Base-by-base conservation (phyloP, 2,888 invertebrate species). In the Ypsolopha sequella region DNA sequence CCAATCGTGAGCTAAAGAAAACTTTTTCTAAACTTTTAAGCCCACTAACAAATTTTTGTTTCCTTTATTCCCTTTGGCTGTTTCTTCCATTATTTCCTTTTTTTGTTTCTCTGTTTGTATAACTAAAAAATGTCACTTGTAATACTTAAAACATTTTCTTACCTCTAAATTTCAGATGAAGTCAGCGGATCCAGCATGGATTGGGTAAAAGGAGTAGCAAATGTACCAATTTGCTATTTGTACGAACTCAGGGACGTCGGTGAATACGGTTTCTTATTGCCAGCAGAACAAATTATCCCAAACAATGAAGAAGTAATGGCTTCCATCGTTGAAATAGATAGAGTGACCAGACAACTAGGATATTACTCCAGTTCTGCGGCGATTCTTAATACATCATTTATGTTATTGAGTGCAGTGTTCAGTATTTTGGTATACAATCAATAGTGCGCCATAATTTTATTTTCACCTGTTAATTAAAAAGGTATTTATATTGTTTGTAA, bases 241-340 rank as follows among this genome's bases (percentile, higher is more conserved):
- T 84, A 89, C 41, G 91, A 91, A 61, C 73, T 91, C 1, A 65
- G 89, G 13, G 90, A 90, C 59, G 68, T 69, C 0, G 89, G 89
- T 0, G 56, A 62, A 6, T 80, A 75, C 55, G 90, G 90, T 0
- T 90, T 90, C 67, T 59, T 89, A 1, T 68, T 90, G 2, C 89
- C 89, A 0, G 54, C 81, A 1, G 69, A 71, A 0, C 73, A 86
- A 54, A 90, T 90, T 47, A 67, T 82, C 38, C 80, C 80, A 0
- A 82, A 82, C 35, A 73, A 72, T 48, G 70, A 76, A 51, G 87
- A 88, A 61, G 73, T 85, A 13, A 71, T 84, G 63, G 81, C 74
- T 11, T 71, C 73, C 14, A 60, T 81, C 0, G 49, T 80, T 0
- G 76, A 75, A 53, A 74, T 80, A 66, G 74, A 76, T 38, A 70